Base-by-base conservation (phyloP, 2,888 invertebrate genomes). In the Lydus trimaculatus region DNA sequence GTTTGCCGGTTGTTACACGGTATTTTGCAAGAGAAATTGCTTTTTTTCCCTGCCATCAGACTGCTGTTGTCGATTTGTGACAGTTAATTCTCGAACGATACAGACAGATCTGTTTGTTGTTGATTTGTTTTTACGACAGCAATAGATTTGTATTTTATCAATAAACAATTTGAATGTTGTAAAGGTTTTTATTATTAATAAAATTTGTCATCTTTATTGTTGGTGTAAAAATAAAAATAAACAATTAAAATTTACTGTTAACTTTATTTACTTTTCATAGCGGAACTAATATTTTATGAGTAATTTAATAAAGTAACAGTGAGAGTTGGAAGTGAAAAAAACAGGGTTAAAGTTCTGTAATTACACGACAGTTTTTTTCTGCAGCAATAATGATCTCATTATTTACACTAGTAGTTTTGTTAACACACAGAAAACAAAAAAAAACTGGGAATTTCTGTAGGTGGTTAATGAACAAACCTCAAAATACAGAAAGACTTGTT, bases 281-380 rank as follows among this genome's bases (percentile, higher is more conserved):
- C 65, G 65, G 65, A 69, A 69, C 69, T 65, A 28, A 62, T 31
- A 17, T 70, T 63, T 70, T 66, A 61, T 61, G 48, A 66, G 66
- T 58, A 70, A 70, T 70, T 70, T 70, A 64, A 70, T 60, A 58
- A 61, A 36, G 20, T 70, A 56, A 56, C 62, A 69, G 69, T 66
- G 69, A 68, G 68, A 68, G 65, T 64, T 31, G 8, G 9, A 13
- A 39, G 43, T 6, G 9, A 15, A 56, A 28, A 25, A 28, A 28
- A 15, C 15, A 23, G 31, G 70, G 64, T 69, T 58, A 70, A 70
- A 52, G 66, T 63, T 66, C 69, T 17, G 17, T 58, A 56, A 65
- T 69, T 65, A 28, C 23, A 43, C 17, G 43, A 43, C n/a, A n/a
- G 11, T n/a, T n/a, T n/a, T 43, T 43, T 4, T n/a, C 5, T 43